Base-by-base conservation (phyloP, 2,113 vertebrate species). In the Pampusana beccarii region DNA sequence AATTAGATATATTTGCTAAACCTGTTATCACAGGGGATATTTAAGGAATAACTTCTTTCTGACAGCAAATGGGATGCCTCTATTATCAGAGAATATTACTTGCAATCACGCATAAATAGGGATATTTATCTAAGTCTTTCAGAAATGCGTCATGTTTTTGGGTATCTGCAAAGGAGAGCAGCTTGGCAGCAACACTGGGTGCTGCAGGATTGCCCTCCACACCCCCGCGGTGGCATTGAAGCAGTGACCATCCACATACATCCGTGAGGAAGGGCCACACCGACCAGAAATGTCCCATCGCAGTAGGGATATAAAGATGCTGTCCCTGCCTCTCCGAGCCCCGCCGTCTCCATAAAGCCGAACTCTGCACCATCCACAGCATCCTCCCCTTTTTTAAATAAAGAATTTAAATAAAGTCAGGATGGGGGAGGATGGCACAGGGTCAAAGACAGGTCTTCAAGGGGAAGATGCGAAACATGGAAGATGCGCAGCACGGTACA, bases 1-100 rank as follows among this genome's bases (percentile, higher is more conserved):
- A 71, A 77, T 90, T 61, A 88, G 82, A 67, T 67, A 6, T 29
- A 67, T 93, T 79, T 91, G 51, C 77, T 85, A 82, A 95, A 86
- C 29, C n/a, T 50, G 42, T 53, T 82, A 77, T 80, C 88, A 46
- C 11, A 6, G 53, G 65, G 77, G 57, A 44, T 44, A 87, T 38
- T 86, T 74, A 75, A 86, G 81, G 34, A 78, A 48, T 11, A 89
- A 42, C 24, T 60, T 74, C 29, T 80, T 88, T 88, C 86, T 84
- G 88, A 91, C 57, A 86, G 69, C 48, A 74, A 80, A 61, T 10
- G 38, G 60, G 54, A 83, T 7, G 18, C 10, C 77, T 91, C 44
- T 31, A 25, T 72, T 61, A 56, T 4, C 64, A 38, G 24, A 85
- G 33, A 23, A 31, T 28, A n/a, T 36, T 42, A n/a, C n/a, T 62